Percentiles rank a stretch among this genome's conserved stretches.
These are phyloP conservation scores for Hystrix cristata DNA, from an alignment of 2,113 vertebrate genomes.

Conservation along the genomic window DNA sequence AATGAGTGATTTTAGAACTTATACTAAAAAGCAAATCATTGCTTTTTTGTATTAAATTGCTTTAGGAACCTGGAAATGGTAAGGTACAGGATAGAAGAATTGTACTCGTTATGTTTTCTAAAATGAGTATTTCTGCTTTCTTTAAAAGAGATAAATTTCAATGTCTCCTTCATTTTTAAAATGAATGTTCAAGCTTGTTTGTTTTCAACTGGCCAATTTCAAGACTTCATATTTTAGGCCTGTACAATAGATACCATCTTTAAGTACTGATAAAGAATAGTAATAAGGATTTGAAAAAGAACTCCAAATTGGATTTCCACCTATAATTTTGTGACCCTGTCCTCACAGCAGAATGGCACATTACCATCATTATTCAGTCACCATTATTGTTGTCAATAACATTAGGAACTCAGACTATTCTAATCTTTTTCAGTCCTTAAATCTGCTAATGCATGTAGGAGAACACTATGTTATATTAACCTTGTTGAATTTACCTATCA, in stretches of 20 bases:
- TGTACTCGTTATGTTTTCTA: neutral
- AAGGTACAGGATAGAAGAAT: neutral
- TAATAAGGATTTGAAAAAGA: neutral
- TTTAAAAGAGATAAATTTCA: conserved; percentile 23
- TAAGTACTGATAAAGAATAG: neutral
- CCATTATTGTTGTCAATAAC: neutral
- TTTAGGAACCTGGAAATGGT: neutral
- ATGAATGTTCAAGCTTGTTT: neutral
- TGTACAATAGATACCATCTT: neutral
- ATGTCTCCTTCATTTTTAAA: neutral
- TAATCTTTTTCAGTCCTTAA: neutral
- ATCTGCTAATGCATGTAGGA: neutral
- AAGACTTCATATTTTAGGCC: neutral
- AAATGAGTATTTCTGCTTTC: neutral
- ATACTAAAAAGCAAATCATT: neutral
- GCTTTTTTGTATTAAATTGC: neutral
- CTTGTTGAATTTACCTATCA: conserved; percentile 12
- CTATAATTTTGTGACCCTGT: neutral
- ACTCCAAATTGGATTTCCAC: neutral
- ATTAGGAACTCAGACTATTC: neutral
- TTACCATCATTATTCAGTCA: neutral
- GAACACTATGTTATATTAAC: neutral
- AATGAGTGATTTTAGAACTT: neutral
- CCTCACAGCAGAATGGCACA: neutral
- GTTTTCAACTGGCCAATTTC: neutral